phyloP scores from a whole-genome alignment of 2,113 vertebrate species.

The Galeopterus variegatus region DNA sequence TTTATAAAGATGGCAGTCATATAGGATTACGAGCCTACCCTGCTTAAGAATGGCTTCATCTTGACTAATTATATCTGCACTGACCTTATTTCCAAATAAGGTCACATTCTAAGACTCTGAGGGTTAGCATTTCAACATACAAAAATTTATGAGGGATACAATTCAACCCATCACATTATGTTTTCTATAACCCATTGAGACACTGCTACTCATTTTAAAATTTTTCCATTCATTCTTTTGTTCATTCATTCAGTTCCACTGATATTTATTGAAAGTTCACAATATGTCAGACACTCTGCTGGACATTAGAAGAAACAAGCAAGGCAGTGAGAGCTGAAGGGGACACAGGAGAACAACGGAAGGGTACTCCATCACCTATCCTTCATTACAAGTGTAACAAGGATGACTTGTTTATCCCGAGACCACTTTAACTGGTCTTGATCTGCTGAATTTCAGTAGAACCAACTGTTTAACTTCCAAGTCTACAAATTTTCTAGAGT shows the following conservation, averaged over 20 bases:
- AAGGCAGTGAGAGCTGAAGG: not conserved
- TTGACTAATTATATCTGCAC: not conserved
- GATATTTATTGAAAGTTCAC: not conserved
- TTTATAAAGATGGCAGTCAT: not conserved
- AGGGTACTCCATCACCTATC: accelerated
- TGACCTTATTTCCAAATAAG: not conserved
- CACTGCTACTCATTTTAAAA: not conserved
- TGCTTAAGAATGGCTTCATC: not conserved
- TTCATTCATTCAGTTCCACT: not conserved
- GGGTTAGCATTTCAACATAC: not conserved
- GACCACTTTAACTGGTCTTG: not conserved
- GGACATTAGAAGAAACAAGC: not conserved
- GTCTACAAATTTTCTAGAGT: not conserved
- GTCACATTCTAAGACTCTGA: not conserved
- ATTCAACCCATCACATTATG: not conserved
- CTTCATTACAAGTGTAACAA: not conserved
- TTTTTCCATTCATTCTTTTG: not conserved
- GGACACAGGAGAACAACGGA: not conserved
- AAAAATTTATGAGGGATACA: not conserved
- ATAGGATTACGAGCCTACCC: too few relatives aligned
- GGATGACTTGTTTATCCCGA: not conserved
- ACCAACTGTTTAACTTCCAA: not conserved
- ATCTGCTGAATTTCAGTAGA: not conserved
- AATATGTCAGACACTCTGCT: not conserved
- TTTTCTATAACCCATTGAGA: not conserved